These are phyloP conservation scores for Cetoscarus ocellatus DNA, from an alignment of 2,797 vertebrate species.

Conservation along the genomic window DNA sequence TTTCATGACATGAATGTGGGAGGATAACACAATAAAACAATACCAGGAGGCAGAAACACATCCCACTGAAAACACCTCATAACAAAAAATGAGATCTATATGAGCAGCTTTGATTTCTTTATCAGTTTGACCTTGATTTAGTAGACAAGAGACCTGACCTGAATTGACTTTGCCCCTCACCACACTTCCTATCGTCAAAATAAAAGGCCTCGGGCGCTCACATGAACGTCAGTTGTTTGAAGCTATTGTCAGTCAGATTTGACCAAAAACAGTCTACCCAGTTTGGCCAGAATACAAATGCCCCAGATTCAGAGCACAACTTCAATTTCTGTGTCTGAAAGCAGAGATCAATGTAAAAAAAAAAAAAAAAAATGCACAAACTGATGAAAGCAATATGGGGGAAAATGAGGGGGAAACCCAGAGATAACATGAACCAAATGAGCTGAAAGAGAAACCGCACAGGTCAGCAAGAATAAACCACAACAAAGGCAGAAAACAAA, in stretches of 20 bases:
- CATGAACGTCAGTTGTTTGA: slow-evolving; percentile 42
- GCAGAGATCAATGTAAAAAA: neutral
- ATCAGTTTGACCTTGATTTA: slow-evolving; percentile 61
- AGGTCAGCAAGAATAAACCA: slow-evolving; percentile 38
- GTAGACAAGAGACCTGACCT: slow-evolving; percentile 62
- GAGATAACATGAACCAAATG: slow-evolving; percentile 1
- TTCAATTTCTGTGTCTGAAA: slow-evolving; percentile 6
- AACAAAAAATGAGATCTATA: slow-evolving; percentile 16
- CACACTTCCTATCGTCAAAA: slow-evolving; percentile 54
- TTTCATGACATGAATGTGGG: slow-evolving; percentile 21
- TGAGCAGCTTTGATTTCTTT: slow-evolving; percentile 9
- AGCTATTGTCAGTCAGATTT: slow-evolving; percentile 48
- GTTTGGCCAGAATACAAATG: slow-evolving; percentile 10
- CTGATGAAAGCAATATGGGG: slow-evolving; percentile 14
- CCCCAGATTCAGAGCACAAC: slow-evolving; percentile 28
- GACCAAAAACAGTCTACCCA: slow-evolving; percentile 27
- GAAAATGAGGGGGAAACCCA: slow-evolving; percentile 2
- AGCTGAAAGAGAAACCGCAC: neutral
- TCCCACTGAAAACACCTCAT: neutral
- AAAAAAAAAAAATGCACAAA: neutral
- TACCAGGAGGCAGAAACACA: slow-evolving; percentile 12
- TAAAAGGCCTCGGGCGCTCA: slow-evolving; percentile 24
- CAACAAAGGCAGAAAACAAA: slow-evolving; percentile 17
- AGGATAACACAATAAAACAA: slow-evolving; percentile 35
- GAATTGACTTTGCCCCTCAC: slow-evolving; percentile 39